A percentile compares a stretch with the other conserved stretches of the same genome.
Conservation (phyloP, 2,888 invertebrate species). For the Xestia rhomboidea region DNA sequence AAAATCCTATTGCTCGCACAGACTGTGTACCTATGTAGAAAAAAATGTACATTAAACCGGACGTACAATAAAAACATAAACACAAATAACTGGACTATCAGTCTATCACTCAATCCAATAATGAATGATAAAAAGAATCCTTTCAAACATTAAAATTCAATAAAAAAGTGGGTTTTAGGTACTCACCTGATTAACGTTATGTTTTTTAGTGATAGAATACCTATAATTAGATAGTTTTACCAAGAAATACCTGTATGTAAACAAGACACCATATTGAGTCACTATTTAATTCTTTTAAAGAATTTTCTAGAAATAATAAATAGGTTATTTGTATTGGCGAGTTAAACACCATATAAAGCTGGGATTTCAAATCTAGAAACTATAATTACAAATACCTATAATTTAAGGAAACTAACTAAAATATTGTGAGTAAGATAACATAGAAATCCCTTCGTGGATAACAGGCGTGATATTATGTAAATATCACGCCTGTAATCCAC, state of each 20-base stretch:
- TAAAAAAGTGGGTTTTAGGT: not conserved
- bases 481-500: no score
- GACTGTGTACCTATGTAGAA: not conserved
- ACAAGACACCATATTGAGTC: conserved; percentile 15
- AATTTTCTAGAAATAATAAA: conserved; percentile 14
- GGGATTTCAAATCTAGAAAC: not conserved
- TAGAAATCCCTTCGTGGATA: no score
- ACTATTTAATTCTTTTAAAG: not conserved
- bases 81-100: not conserved
- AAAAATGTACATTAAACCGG: not conserved
- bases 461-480: no score
- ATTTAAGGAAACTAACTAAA: not conserved
- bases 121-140: not conserved
- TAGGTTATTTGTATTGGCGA: not conserved
- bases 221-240: not conserved
- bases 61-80: not conserved
- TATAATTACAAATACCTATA: not conserved
- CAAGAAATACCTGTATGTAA: not conserved
- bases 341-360: not conserved
- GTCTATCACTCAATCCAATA: not conserved
- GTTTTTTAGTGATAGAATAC: not conserved
- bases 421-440: no score
- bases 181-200: not conserved
- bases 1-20: not conserved
- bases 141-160: not conserved